Conservation (phyloP, 2,888 invertebrate species). For the Mycalesis mineus region DNA sequence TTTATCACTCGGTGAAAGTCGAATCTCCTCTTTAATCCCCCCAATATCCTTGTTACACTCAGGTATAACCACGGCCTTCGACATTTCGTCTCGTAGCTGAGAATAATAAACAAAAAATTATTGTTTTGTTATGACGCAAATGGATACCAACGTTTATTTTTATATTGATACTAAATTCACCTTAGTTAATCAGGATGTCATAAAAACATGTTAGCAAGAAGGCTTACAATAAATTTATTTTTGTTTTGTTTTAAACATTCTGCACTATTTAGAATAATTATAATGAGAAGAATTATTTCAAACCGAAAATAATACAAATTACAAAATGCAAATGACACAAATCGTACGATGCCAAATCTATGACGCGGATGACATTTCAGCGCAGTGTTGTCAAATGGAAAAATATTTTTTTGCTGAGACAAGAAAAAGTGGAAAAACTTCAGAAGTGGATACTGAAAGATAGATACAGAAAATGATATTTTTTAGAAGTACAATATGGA, state of each 20-base stretch:
- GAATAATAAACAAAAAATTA: conserved; percentile 64
- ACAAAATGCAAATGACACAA: conserved; percentile 39
- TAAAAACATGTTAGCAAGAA: conserved; percentile 53
- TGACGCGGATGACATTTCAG: conserved; percentile 35
- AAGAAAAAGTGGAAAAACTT: no score
- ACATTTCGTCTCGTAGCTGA: conserved; percentile 57
- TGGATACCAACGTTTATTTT: conserved; percentile 58
- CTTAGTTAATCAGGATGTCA: conserved; percentile 47
- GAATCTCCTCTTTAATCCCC: conserved; percentile 59
- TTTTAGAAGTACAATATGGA: no score
- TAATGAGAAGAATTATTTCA: conserved; percentile 38
- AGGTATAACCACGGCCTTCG: conserved; percentile 65
- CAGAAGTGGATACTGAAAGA: no score
- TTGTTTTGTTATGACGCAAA: conserved; percentile 72
- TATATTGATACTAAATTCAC: conserved; percentile 45
- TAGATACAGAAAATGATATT: no score
- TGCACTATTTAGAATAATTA: conserved; percentile 31
- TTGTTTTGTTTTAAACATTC: conserved; percentile 41
- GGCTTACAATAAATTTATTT: conserved; percentile 1
- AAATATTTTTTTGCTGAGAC: background rate
- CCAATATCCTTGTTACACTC: conserved; percentile 63
- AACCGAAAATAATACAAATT: conserved; percentile 40
- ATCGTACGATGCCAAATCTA: conserved; percentile 33
- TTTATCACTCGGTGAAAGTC: conserved; percentile 59
- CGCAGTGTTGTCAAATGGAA: background rate